Base-by-base conservation (phyloP, 1,140 invertebrate species). In the Helicoverpa armigera region DNA sequence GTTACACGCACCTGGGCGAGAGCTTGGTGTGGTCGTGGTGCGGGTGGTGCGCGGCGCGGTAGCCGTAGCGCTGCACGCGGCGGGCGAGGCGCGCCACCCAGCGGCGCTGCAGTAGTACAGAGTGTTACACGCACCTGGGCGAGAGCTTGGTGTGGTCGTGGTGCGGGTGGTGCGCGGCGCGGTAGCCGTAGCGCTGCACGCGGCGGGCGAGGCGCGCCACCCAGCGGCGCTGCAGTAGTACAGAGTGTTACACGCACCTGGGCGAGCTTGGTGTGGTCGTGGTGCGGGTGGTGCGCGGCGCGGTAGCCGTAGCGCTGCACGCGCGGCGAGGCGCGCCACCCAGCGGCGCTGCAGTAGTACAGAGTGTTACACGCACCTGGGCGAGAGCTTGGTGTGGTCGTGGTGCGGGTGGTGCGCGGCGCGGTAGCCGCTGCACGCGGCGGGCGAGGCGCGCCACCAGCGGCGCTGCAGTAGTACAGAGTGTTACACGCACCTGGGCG, bases 301-400 rank as follows among this genome's bases (percentile, higher is more conserved):
- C 98, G 98, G 95, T 98, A 99, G 74, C 98, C 98, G 95, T 97
- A 97, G 91, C 98, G 98, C 95, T 98, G 97, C 89, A 99, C 98
- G 94, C 98, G 98, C 89, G 78, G 97, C 97, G 23, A 99, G 96
- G 83, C 98, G 96, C 65, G 97, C 96, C 53, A 99, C 98, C 99
- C 99, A 99, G 84, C 97, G 96, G 89, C 98, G 98, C 94, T 99
- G 99, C 79, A 35, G 31, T 35, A 35, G 31, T 13, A 13, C 35
- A 16, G 10, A 16, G 11, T 11, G 53, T 9, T 60, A 10, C 5
- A 3, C 13, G 72, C 7, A 94, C 94, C 93, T 92, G 85, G 92
- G 92, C 77, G 92, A 95, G 23, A 95, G 92, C 85, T 92, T 92
- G 85, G 87, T 89, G 88, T 92, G 90, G 83, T 95, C 91, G 86